Conservation (phyloP, 2,888 invertebrate species). For the Pollenia amentaria region DNA sequence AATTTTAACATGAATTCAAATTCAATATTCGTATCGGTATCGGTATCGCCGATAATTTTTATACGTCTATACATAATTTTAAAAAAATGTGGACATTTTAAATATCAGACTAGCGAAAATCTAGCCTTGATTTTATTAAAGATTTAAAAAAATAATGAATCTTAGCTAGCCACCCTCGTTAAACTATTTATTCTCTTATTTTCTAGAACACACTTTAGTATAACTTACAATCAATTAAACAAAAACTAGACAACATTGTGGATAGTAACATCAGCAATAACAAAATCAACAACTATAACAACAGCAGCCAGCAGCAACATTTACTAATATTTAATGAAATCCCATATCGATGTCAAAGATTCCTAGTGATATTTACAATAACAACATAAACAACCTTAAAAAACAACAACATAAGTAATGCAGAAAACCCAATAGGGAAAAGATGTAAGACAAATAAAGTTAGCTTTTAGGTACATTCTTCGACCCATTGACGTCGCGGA, state of each 20-base stretch:
- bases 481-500: too few species aligned
- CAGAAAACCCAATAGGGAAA: neutral
- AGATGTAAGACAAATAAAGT: neutral
- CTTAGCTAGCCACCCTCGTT: slow-evolving; percentile 15
- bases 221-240: slow-evolving; percentile 66
- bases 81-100: too few species aligned
- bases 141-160: neutral
- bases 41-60: too few species aligned
- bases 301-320: slow-evolving; percentile 43
- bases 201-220: slow-evolving; percentile 5
- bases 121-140: too few species aligned
- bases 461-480: too few species aligned
- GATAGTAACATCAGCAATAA: slow-evolving; percentile 33
- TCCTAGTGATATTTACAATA: slow-evolving; percentile 53
- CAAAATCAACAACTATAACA: slow-evolving; percentile 21
- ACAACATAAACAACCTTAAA: slow-evolving; percentile 35
- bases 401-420: slow-evolving; percentile 1
- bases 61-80: too few species aligned
- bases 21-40: too few species aligned
- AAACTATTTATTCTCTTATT: slow-evolving; percentile 7
- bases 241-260: slow-evolving; percentile 55
- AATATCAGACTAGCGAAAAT: too few species aligned
- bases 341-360: slow-evolving; percentile 72
- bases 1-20: too few species aligned
- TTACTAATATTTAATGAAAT: slow-evolving; percentile 71